These are phyloP conservation scores for Lytechinus variegatus DNA, from an alignment of 35 echinoderm and acorn worm species.

Conservation along the genomic window DNA sequence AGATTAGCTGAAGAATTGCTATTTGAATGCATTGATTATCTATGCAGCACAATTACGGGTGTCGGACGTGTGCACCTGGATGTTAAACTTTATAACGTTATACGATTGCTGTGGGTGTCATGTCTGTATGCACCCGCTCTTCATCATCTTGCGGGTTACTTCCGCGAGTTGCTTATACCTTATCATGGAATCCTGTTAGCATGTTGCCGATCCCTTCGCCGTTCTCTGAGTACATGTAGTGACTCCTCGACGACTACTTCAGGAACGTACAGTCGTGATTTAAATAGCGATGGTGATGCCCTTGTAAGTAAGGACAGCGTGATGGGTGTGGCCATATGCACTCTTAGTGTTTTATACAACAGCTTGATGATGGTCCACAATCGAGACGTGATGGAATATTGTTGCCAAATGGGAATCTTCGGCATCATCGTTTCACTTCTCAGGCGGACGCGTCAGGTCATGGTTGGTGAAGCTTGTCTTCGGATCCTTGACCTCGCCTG, in stretches of 20 bases:
- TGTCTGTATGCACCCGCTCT: constrained; percentile 86
- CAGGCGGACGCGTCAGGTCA: constrained; percentile 70
- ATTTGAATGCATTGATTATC: constrained; percentile 75
- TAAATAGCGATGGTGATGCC: constrained; percentile 35
- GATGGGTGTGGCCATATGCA: constrained; percentile 70
- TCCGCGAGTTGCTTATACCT: constrained; percentile 60
- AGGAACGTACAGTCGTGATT: constrained; percentile 53
- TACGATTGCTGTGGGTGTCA: constrained; percentile 82
- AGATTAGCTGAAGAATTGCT: constrained; percentile 75
- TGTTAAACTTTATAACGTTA: constrained; percentile 82
- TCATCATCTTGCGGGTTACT: constrained; percentile 62
- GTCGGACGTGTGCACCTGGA: constrained; percentile 73
- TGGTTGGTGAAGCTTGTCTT: constrained; percentile 74
- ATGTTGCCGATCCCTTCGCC: constrained; percentile 63
- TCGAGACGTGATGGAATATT: constrained; percentile 63
- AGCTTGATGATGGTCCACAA: constrained; percentile 66
- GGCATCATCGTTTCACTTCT: constrained; percentile 68
- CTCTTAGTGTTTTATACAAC: constrained; percentile 84
- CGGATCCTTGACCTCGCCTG: constrained; percentile 82
- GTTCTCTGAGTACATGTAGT: constrained; percentile 56
- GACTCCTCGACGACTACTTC: constrained; percentile 69
- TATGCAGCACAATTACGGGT: constrained; percentile 63
- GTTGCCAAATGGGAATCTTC: constrained; percentile 70
- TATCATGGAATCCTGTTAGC: constrained; percentile 73
- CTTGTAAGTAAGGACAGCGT: constrained; percentile 65